Conservation (phyloP, 2,888 invertebrate species). For the Lissocephala sabroskyi region DNA sequence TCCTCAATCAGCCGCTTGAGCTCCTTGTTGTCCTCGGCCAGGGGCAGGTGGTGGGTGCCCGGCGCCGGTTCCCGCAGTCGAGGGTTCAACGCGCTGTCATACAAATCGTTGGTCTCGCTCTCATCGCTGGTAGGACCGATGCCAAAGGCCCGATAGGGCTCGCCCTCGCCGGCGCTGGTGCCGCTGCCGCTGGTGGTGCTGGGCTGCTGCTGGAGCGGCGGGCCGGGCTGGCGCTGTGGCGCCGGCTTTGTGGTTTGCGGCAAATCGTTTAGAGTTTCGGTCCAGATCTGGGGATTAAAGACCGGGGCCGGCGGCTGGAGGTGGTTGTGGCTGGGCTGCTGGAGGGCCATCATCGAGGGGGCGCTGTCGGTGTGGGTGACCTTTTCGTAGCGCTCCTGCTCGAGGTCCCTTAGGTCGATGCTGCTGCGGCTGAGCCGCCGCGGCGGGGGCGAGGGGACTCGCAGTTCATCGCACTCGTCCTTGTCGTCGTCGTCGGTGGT, state of each 20-base stretch:
- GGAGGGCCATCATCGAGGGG: constrained; percentile 72
- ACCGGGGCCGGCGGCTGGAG: constrained; percentile 45
- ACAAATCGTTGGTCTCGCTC: constrained; percentile 65
- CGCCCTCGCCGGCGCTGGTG: constrained; percentile 51
- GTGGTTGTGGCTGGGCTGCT: constrained; percentile 41
- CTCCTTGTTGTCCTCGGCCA: constrained; percentile 72
- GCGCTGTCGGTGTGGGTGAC: constrained; percentile 73
- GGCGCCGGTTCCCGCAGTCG: constrained; percentile 32
- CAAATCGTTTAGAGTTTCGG: constrained; percentile 37
- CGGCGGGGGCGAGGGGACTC: constrained; percentile 72
- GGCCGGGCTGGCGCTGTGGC: constrained; percentile 5
- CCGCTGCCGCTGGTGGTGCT: constrained; percentile 57
- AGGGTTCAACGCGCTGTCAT: constrained; percentile 45
- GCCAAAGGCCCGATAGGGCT: constrained; percentile 46
- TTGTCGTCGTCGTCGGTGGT: constrained; percentile 69
- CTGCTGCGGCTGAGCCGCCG: constrained; percentile 72
- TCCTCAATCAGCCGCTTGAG: constrained; percentile 72
- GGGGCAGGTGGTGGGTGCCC: constrained; percentile 59
- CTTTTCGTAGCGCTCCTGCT: constrained; percentile 72
- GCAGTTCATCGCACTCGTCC: constrained; percentile 72
- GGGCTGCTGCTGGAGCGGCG: constrained; percentile 26
- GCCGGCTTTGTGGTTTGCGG: constrained; percentile 24
- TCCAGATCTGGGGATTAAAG: constrained; percentile 60
- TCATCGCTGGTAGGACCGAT: constrained; percentile 60
- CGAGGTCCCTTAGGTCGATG: constrained; percentile 72